Base-by-base conservation (phyloP, 2,797 vertebrate genomes). In the Aselliscus stoliczkanus region DNA sequence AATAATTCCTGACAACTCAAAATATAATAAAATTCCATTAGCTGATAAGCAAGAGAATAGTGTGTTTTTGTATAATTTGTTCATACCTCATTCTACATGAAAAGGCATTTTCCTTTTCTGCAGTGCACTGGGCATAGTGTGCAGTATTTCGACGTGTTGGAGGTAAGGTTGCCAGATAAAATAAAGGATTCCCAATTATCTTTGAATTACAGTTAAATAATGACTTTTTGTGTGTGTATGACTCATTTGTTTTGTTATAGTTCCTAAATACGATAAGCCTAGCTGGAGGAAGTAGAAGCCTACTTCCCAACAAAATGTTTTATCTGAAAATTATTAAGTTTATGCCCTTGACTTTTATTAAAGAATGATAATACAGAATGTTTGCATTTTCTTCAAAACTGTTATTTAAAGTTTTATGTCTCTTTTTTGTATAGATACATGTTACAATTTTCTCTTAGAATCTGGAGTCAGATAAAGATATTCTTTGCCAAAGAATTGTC, bases 1-100 rank as follows among this genome's bases (percentile, higher is more conserved):
- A 82, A 85, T 82, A 72, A 42, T 92, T 95, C 88, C 23, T 89
- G 64, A 70, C 77, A 94, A 64, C 37, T 80, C 27, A 73, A 83
- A 87, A 62, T 86, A 17, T n/a, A 62, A 54, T 70, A 73, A 80
- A 88, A 56, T 83, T 58, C 17, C 65, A 25, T 76, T 37, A 67
- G 13, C 56, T 79, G n/a, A 58, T 56, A 87, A 88, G 20, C 47
- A 81, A 44, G 42, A 17, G 25, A 58, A 84, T 21, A n/a, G 23
- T n/a, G n/a, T 77, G 27, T 65, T 89, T 50, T 72, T 42, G 54
- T 58, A 42, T 54, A 70, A 77, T 44, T 84, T 70, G 13, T 39
- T 83, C 62, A 29, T 25, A 18, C 12, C 37, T 54, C 17, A n/a
- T 79, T 47, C 20, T 64, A 27, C 54, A 14, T 42, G 27, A 92